These are phyloP conservation scores for Nasonia longicornis DNA, from an alignment of 1,140 invertebrate species.

Conservation along the genomic window DNA sequence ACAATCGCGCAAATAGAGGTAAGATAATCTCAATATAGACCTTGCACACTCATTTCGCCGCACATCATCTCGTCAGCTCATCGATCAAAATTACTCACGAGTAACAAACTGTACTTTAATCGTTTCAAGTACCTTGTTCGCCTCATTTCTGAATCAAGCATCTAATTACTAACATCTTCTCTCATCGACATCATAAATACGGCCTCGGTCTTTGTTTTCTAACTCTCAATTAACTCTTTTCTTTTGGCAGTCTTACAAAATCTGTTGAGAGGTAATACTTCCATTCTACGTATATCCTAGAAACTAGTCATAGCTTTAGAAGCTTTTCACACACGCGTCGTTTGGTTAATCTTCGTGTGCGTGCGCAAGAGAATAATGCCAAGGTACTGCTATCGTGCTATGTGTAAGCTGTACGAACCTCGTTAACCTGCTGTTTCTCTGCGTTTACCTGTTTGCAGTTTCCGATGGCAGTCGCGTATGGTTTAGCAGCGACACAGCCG, in stretches of 20 bases:
- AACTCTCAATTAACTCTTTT: slow-evolving; percentile 55
- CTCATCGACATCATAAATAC: slow-evolving; percentile 37
- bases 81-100: neutral
- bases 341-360: slow-evolving; percentile 42
- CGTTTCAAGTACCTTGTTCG: neutral
- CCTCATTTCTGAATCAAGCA: slow-evolving; percentile 9
- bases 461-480: slow-evolving; percentile 67
- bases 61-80: slow-evolving; percentile 23
- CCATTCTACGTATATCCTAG: slow-evolving; percentile 54
- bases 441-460: slow-evolving; percentile 54
- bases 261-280: slow-evolving; percentile 66
- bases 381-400: slow-evolving; percentile 39
- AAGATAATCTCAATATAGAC: neutral
- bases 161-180: slow-evolving; percentile 34
- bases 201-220: neutral
- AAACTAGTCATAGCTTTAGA: slow-evolving; percentile 46
- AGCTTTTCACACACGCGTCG: slow-evolving; percentile 43
- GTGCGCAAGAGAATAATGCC: slow-evolving; percentile 27
- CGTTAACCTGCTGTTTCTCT: slow-evolving; percentile 1
- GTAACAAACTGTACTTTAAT: neutral
- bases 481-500: slow-evolving; percentile 66
- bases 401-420: neutral
- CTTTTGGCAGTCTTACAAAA: slow-evolving; percentile 65
- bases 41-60: neutral
- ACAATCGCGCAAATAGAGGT: slow-evolving; percentile 68